Base-by-base conservation (phyloP, 2,888 invertebrate species). In the Pyrrhosoma nymphula region DNA sequence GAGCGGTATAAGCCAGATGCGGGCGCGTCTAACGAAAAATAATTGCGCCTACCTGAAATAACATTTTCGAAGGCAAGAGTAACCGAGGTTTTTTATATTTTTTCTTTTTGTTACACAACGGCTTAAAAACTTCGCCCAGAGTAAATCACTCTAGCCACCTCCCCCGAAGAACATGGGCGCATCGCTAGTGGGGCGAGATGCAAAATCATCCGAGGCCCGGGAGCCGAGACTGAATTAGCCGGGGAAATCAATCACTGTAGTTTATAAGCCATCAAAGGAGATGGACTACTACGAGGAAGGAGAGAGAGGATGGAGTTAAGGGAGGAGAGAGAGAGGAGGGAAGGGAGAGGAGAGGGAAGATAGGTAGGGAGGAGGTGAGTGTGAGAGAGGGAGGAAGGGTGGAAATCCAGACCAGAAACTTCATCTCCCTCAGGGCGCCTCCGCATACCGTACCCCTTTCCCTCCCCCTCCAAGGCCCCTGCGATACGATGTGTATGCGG, bases 221-320 rank as follows among this genome's bases (percentile, higher is more conserved):
- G 82, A 82, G 82, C 82, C 82, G 35, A 82, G 82, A 35, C 82
- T 82, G 35, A 82, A 82, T 82, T 82, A 82, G 35, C 82, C 69
- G 82, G n/a, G 69, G 82, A 82, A 82, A 82, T 82, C 82, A 82
- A 82, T 82, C 82, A 82, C 30, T 69, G 82, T 35, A 82, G 82
- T 82, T 82, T 82, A 82, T 82, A 82, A 35, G 35, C 30, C 82
- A 82, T 82, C 16, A 82, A 82, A 82, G 82, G 82, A 23, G 82
- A 35, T 35, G 14, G 82, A 26, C 14, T 18, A 35, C 82, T 35
- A 35, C 82, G 82, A 35, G 30, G 35, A 14, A 35, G 82, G n/a
- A 0, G 82, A 16, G 82, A n/a, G 35, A 82, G 35, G 14, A 16
- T 35, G 16, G n/a, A 12, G n/a, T 4, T 20, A 60, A n/a, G 16